These are phyloP conservation scores for Aethina tumida DNA, from an alignment of 1,140 invertebrate genomes.

Conservation along the genomic window DNA sequence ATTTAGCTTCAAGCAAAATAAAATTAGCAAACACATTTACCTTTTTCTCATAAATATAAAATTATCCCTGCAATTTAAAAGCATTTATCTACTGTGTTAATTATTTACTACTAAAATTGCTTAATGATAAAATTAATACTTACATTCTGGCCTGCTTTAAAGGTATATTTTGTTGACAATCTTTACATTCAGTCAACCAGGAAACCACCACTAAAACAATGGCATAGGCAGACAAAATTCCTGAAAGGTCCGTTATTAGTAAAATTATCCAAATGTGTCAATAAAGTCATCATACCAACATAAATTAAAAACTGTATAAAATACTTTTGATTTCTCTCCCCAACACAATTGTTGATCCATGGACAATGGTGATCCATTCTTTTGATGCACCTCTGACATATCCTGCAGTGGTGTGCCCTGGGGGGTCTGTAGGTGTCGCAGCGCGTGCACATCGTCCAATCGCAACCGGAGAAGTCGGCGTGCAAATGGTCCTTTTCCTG, in stretches of 20 bases:
- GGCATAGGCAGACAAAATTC: constrained; percentile 52
- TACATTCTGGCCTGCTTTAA: constrained; percentile 69
- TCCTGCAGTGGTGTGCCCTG: constrained; percentile 79
- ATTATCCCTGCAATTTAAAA: too few relatives aligned
- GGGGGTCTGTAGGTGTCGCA: constrained; percentile 81
- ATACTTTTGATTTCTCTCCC: constrained; percentile 88
- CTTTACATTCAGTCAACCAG: constrained; percentile 64
- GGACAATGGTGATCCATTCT: constrained; percentile 90
- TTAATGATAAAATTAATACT: too few relatives aligned
- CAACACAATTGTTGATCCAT: constrained; percentile 85
- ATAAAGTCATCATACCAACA: constrained; percentile 40
- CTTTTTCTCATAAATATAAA: too few relatives aligned
- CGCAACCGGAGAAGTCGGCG: constrained; percentile 36
- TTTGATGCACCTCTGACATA: constrained; percentile 77
- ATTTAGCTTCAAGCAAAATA: too few relatives aligned
- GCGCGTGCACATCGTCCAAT: constrained; percentile 75
- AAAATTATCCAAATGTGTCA: neutral
- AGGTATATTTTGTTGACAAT: constrained; percentile 55
- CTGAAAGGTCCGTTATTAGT: constrained; percentile 15
- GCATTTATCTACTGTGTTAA: too few relatives aligned
- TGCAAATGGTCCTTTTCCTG: too few relatives aligned
- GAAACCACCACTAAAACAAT: constrained; percentile 60
- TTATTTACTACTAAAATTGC: too few relatives aligned
- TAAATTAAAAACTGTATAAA: constrained; percentile 89
- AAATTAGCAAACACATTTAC: too few relatives aligned